These are phyloP conservation scores for Dolichotis patagonum DNA, from an alignment of 2,113 vertebrate species.

Conservation along the genomic window DNA sequence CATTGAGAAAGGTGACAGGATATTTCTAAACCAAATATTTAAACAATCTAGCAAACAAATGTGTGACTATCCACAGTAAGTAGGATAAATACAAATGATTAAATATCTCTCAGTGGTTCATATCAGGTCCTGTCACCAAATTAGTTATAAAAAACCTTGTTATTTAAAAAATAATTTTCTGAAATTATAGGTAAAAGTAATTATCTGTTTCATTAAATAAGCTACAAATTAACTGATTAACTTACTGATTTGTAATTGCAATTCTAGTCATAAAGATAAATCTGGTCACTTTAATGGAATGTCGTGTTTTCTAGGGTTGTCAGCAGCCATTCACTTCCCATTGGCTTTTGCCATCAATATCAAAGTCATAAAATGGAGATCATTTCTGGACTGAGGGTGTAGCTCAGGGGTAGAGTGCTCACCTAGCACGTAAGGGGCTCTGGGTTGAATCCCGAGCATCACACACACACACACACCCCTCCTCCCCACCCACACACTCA, in stretches of 20 bases:
- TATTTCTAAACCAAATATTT: not conserved
- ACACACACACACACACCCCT: too few species aligned
- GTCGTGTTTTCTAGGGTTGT: not conserved
- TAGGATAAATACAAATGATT: not conserved
- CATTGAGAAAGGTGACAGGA: not conserved
- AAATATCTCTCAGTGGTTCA: not conserved
- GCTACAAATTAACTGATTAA: slow-evolving; percentile 18
- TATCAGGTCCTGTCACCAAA: not conserved
- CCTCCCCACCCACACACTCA: too few species aligned
- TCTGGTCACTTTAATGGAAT: not conserved
- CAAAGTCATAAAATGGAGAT: not conserved
- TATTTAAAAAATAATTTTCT: slow-evolving; percentile 25
- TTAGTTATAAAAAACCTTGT: not conserved
- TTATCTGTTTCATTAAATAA: not conserved
- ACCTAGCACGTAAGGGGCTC: not conserved
- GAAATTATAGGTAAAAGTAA: not conserved
- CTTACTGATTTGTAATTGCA: not conserved
- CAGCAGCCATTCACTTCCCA: not conserved
- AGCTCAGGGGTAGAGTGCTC: not conserved
- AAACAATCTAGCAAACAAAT: not conserved
- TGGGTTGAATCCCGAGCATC: not conserved
- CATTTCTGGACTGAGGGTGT: not conserved
- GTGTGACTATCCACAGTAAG: not conserved
- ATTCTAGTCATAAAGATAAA: not conserved
- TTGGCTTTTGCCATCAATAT: not conserved